phyloP scores from a whole-genome alignment of 1,140 invertebrate species.

The Ptiloglossa arizonensis region DNA sequence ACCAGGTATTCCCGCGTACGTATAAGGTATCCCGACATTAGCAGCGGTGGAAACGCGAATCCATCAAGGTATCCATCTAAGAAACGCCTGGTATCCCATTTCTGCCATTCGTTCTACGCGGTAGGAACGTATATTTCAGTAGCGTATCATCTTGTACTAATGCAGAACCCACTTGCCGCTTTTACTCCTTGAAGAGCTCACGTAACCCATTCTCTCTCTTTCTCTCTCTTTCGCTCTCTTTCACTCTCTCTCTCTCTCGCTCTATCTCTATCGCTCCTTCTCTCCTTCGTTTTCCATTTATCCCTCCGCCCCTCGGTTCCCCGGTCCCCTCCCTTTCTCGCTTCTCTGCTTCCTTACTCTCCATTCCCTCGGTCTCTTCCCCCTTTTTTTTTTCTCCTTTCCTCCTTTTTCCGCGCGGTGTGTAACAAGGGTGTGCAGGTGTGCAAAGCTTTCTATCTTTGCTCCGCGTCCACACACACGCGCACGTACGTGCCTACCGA shows the following conservation, averaged over 20 bases:
- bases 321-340: not conserved
- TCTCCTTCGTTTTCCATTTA: not conserved
- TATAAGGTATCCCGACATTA: conserved; percentile 51
- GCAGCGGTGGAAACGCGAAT: conserved; percentile 44
- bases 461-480: conserved; percentile 18
- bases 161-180: conserved; percentile 43
- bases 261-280: not conserved
- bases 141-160: conserved; percentile 46
- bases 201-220: conserved; percentile 48
- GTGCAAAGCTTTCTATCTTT: conserved; percentile 55
- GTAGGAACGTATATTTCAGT: conserved; percentile 43
- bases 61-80: conserved; percentile 54
- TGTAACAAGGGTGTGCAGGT: conserved; percentile 50
- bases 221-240: conserved; percentile 22
- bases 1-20: not conserved
- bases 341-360: conserved; percentile 7
- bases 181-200: conserved; percentile 41
- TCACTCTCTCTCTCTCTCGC: conserved; percentile 14
- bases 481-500: not conserved
- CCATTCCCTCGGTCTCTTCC: conserved; percentile 15
- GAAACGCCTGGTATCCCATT: conserved; percentile 50
- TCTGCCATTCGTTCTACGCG: conserved; percentile 41
- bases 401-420: conserved; percentile 21
- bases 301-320: not conserved
- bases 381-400: conserved; percentile 21